Evolutionary conservation across 2,113 vertebrate species (phyloP).

Genomic region (Zingel zingel): DNA sequence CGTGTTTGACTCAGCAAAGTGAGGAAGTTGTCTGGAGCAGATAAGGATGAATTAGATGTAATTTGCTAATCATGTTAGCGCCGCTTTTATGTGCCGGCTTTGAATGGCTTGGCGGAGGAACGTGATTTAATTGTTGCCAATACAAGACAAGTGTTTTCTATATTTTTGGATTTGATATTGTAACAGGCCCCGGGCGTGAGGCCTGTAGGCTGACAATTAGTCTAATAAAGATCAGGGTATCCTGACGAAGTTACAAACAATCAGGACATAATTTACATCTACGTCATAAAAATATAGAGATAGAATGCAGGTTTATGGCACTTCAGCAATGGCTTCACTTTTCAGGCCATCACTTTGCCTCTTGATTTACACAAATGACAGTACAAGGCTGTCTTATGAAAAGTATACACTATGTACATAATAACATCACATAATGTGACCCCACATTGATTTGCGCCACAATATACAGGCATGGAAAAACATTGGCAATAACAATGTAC

Average conservation of each 20-base stretch:
- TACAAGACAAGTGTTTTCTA: not conserved
- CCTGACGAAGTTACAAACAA: not conserved
- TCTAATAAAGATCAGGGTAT: not conserved
- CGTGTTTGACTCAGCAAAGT: conserved; percentile 55
- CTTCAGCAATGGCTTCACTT: no score
- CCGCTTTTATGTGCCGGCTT: conserved; percentile 48
- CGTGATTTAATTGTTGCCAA: conserved; percentile 30
- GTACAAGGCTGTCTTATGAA: not conserved
- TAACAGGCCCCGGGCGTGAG: not conserved
- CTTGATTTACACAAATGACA: no score
- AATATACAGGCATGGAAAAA: not conserved
- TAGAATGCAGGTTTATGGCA: no score
- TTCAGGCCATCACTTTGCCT: no score
- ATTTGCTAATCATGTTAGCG: conserved; percentile 50
- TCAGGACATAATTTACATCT: not conserved
- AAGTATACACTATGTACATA: not conserved
- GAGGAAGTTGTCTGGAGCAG: conserved; percentile 36
- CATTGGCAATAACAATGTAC: not conserved
- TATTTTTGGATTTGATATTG: conserved; percentile 6
- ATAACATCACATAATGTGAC: not conserved
- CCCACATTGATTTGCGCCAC: not conserved
- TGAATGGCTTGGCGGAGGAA: conserved; percentile 28
- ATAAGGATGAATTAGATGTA: conserved; percentile 58
- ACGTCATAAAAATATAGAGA: not conserved
- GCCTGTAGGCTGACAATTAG: not conserved